A percentile compares a stretch with the other conserved stretches of the same genome.
These are phyloP conservation scores for Eurosta solidaginis DNA, from an alignment of 1,140 invertebrate genomes.

Conservation along the genomic window DNA sequence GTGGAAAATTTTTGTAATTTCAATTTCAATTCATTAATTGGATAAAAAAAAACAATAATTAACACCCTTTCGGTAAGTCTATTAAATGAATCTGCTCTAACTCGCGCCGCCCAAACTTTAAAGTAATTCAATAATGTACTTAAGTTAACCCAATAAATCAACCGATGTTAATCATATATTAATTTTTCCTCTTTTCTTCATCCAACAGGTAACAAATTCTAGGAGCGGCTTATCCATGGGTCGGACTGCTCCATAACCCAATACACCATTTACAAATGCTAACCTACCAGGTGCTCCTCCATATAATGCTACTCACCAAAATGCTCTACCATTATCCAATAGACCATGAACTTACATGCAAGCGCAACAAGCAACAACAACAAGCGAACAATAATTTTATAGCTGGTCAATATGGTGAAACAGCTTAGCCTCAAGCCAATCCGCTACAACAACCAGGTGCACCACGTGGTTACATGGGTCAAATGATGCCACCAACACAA, in stretches of 20 bases:
- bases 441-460: too few species aligned
- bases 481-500: constrained; percentile 39
- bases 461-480: constrained; percentile 32
- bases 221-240: constrained; percentile 51
- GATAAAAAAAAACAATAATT: too few species aligned
- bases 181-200: neutral
- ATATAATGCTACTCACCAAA: neutral
- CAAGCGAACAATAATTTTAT: constrained; percentile 48
- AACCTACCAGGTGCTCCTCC: neutral
- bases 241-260: constrained; percentile 19
- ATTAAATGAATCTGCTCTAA: too few species aligned
- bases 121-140: too few species aligned
- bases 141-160: too few species aligned
- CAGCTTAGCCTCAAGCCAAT: neutral
- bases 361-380: neutral
- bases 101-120: too few species aligned
- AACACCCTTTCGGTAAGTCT: too few species aligned
- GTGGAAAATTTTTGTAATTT: too few species aligned
- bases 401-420: constrained; percentile 41
- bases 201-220: constrained; percentile 48
- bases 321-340: constrained; percentile 35
- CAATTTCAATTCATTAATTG: too few species aligned
- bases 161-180: neutral
- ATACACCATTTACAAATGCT: constrained; percentile 25
- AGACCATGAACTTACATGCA: constrained; percentile 17